These are phyloP conservation scores for Asbolus verrucosus DNA, from an alignment of 1,140 invertebrate species.

Conservation along the genomic window DNA sequence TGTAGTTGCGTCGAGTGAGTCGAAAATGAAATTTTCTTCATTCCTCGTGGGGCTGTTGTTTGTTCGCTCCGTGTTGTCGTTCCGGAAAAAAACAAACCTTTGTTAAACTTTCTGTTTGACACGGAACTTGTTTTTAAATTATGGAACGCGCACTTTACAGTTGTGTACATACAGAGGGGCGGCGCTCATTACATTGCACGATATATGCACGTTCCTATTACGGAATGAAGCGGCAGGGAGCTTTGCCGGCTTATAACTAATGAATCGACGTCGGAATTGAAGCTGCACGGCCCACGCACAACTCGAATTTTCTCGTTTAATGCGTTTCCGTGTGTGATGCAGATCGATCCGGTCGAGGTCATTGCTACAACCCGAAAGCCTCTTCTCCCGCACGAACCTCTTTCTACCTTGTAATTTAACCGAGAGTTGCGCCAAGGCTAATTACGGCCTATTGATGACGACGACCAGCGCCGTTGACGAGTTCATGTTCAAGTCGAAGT, in stretches of 20 bases:
- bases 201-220: background rate
- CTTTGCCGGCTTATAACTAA: conserved; percentile 10
- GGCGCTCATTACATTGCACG: conserved; percentile 8
- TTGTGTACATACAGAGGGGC: background rate
- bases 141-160: conserved; percentile 10
- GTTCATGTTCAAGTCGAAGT: conserved; percentile 33
- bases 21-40: conserved; percentile 18
- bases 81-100: conserved; percentile 1
- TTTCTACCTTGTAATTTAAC: conserved; percentile 43
- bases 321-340: background rate
- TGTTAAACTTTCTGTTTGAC: conserved; percentile 30
- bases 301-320: no score
- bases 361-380: conserved; percentile 8
- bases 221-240: background rate
- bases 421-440: conserved; percentile 31
- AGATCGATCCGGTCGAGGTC: background rate
- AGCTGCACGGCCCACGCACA: background rate
- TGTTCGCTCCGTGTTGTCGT: background rate
- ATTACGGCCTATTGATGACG: conserved; percentile 42
- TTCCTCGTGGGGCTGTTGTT: background rate
- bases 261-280: background rate
- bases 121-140: conserved; percentile 27
- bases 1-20: background rate
- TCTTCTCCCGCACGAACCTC: background rate
- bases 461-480: conserved; percentile 7